A percentile compares a stretch with the other conserved stretches of the same genome.
These are phyloP conservation scores for Trogon surrucura DNA, from an alignment of 2,113 vertebrate species.

Conservation along the genomic window DNA sequence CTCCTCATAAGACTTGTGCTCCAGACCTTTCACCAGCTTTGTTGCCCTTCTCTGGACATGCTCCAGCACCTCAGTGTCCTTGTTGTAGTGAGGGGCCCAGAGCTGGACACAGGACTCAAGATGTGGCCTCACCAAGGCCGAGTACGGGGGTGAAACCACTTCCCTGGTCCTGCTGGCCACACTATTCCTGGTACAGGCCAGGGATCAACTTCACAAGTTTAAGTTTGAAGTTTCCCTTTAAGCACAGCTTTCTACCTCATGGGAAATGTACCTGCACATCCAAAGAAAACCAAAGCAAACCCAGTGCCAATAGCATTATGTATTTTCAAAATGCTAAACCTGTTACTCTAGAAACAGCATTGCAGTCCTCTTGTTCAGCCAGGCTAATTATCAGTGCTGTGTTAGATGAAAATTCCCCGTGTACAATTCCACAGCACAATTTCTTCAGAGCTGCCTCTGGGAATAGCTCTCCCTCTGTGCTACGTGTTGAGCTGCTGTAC, in stretches of 20 bases:
- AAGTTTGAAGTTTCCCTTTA: neutral
- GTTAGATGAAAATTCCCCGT: neutral
- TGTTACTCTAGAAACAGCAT: neutral
- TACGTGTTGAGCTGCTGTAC: neutral
- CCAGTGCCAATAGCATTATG: rapidly evolving
- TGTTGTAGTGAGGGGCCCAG: too few relatives aligned
- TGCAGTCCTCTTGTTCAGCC: neutral
- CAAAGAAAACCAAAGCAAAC: neutral
- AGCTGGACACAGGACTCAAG: too few relatives aligned
- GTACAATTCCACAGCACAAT: neutral
- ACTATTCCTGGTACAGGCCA: too few relatives aligned
- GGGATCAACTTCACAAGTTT: neutral
- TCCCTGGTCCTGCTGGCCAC: too few relatives aligned
- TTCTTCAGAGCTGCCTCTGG: neutral
- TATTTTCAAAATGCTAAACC: neutral
- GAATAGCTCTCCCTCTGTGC: neutral
- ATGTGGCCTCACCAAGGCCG: too few relatives aligned
- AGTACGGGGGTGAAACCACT: too few relatives aligned
- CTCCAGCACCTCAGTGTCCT: too few relatives aligned
- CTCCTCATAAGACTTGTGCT: too few relatives aligned
- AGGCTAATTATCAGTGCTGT: neutral
- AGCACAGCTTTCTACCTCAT: neutral
- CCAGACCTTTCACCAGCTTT: too few relatives aligned
- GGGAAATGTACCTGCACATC: neutral
- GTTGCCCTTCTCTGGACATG: too few relatives aligned